phyloP scores from a whole-genome alignment of 2,888 invertebrate genomes.

The Opisthograptis luteolata region DNA sequence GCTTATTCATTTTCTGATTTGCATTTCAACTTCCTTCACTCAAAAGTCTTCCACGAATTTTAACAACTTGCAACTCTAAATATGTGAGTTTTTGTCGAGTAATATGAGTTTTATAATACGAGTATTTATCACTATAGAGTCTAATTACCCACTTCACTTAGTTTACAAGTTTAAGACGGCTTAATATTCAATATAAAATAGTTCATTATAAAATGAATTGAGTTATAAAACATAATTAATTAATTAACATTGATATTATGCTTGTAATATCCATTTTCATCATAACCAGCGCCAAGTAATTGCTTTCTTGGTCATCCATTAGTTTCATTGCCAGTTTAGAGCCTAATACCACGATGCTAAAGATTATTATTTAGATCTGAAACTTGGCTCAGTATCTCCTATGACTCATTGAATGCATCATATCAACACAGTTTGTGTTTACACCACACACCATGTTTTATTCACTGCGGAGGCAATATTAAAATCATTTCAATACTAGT shows the following conservation, averaged over 20 bases:
- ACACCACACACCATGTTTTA: constrained; percentile 19
- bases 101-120: no score
- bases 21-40: no score
- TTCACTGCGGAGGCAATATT: constrained; percentile 16
- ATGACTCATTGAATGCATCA: constrained; percentile 28
- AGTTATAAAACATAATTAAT: constrained; percentile 9
- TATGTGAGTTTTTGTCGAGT: no score
- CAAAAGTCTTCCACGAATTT: no score
- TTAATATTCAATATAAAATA: not conserved
- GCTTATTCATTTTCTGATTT: no score
- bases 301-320: constrained; percentile 1
- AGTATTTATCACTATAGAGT: no score
- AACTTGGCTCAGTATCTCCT: constrained; percentile 12
- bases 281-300: constrained; percentile 15
- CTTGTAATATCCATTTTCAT: constrained; percentile 13
- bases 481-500: not conserved
- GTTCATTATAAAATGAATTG: constrained; percentile 23
- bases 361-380: constrained; percentile 12
- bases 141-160: no score
- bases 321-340: constrained; percentile 3
- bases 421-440: constrained; percentile 19
- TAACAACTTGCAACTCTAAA: no score
- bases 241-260: constrained; percentile 10
- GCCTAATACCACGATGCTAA: constrained; percentile 9
- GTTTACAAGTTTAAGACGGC: no score